Evolutionary conservation across 2,888 invertebrate genomes (phyloP), one percentile per base, ranked within the genome.

Genomic region (Mythimna loreyi): DNA sequence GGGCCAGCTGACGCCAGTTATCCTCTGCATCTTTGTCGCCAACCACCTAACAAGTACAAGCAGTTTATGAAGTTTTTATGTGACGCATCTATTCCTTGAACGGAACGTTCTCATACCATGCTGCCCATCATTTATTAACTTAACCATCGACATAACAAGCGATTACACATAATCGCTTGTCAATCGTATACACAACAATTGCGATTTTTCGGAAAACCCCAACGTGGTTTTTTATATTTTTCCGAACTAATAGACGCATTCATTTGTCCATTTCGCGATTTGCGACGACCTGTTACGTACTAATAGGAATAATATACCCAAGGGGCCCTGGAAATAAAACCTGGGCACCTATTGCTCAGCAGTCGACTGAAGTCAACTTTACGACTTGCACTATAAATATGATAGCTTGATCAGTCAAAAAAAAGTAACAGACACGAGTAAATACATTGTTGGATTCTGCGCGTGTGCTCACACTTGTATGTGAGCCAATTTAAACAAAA

Each of bases 1-100:
- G 95, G 0, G 98, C 97, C 70, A 99, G 96, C 90, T 99, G 99
- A 30, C 99, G 97, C 98, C 98, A 98, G 70, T 97, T 97, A 89
- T 98, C 98, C 75, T 97, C 97, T 45, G 97, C 96, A 43, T 97
- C 97, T n/a, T 95, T 92, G 86, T 97, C 97, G 71, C 97, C 97
- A 67, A 98, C 96, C 67, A 98, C 96, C 97, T 97, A 73, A 40
- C 3, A 43, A 52, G 1, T 21, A 58, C 19, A 47, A 25, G 28
- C 8, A 16, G 16, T 40, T 40, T 19, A 45, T 40, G 16, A 21
- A 33, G 33, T 55, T 33, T n/a, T 4, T 8, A 53, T 6, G 6
- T 11, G 1, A 2, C 30, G n/a, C 28, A 21, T 53, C n/a, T 21
- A 55, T 30, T 30, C 11, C n/a, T n/a, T 2, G 6, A 21, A 3